These are phyloP conservation scores for Pogonocherus hispidulus DNA, from an alignment of 2,888 invertebrate genomes.

Conservation along the genomic window DNA sequence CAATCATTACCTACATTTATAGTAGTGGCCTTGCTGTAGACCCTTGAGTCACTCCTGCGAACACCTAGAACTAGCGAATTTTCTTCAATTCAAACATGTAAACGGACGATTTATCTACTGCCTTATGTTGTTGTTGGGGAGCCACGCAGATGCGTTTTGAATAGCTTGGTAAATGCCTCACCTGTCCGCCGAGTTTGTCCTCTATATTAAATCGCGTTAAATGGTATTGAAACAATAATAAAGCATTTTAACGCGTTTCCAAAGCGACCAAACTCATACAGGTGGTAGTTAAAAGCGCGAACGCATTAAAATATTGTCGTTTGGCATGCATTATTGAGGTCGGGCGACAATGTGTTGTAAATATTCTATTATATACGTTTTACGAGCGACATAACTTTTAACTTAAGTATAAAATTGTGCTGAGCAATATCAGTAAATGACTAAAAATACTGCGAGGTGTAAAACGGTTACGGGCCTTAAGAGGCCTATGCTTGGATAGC, in stretches of 20 bases:
- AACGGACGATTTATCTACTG: not conserved
- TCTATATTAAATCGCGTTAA: slow-evolving; percentile 17
- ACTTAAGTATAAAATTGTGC: slow-evolving; percentile 34
- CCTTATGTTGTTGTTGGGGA: not conserved
- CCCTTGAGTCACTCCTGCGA: not conserved
- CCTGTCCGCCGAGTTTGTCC: slow-evolving; percentile 19
- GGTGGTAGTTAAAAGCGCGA: slow-evolving; percentile 29
- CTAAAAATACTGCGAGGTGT: slow-evolving; percentile 22
- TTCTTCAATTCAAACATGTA: too few species aligned
- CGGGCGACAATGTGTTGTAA: slow-evolving; percentile 46
- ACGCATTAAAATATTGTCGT: slow-evolving; percentile 31
- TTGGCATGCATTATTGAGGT: slow-evolving; percentile 38
- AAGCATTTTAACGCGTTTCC: slow-evolving; percentile 20
- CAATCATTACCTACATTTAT: not conserved
- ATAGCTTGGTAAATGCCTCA: not conserved
- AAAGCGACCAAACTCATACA: slow-evolving; percentile 27
- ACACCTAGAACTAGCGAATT: not conserved
- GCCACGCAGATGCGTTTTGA: not conserved
- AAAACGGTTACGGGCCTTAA: slow-evolving; percentile 26
- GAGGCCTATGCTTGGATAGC: slow-evolving; percentile 3
- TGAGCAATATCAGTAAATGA: slow-evolving; percentile 32
- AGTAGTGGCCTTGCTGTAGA: not conserved
- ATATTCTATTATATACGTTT: slow-evolving; percentile 43
- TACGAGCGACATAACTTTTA: slow-evolving; percentile 37
- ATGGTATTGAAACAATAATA: slow-evolving; percentile 32